A percentile compares a stretch with the other conserved stretches of the same genome.
phyloP scores from a whole-genome alignment of 2,888 invertebrate genomes.

The Hyles lineata region DNA sequence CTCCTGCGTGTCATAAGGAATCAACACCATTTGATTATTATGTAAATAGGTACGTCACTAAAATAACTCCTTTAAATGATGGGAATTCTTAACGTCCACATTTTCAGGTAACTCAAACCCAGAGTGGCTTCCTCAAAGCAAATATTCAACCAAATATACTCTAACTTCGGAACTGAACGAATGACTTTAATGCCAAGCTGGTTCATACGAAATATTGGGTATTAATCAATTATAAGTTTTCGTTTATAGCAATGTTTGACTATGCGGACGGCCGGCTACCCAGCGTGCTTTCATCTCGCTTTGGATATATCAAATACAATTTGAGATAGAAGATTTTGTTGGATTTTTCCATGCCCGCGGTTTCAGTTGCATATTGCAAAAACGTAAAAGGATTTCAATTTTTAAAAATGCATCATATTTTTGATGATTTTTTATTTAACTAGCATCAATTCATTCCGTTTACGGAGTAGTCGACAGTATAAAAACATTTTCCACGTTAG shows the following conservation, averaged over 20 bases:
- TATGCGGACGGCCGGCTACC: conserved; percentile 34
- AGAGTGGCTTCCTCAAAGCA: too few species aligned
- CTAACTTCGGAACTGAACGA: too few species aligned
- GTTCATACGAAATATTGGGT: too few species aligned
- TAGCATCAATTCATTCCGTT: background rate
- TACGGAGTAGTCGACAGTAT: background rate
- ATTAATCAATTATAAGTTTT: background rate
- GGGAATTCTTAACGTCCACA: too few species aligned
- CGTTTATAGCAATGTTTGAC: conserved; percentile 27
- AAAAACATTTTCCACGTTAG: too few species aligned
- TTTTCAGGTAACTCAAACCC: too few species aligned
- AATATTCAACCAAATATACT: too few species aligned
- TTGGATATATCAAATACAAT: conserved; percentile 76
- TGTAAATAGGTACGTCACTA: too few species aligned
- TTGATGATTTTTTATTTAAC: conserved; percentile 23
- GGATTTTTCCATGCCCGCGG: conserved; percentile 51
- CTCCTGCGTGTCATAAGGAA: too few species aligned
- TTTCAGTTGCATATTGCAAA: conserved; percentile 34
- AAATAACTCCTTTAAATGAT: too few species aligned
- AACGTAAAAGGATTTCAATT: conserved; percentile 35
- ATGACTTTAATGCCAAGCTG: too few species aligned
- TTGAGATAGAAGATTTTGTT: conserved; percentile 70
- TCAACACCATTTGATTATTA: too few species aligned
- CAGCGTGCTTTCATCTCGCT: conserved; percentile 67
- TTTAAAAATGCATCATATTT: conserved; percentile 24